These are phyloP conservation scores for Stratiolaelaps scimitus DNA, from an alignment of 1,140 invertebrate species.

Conservation along the genomic window DNA sequence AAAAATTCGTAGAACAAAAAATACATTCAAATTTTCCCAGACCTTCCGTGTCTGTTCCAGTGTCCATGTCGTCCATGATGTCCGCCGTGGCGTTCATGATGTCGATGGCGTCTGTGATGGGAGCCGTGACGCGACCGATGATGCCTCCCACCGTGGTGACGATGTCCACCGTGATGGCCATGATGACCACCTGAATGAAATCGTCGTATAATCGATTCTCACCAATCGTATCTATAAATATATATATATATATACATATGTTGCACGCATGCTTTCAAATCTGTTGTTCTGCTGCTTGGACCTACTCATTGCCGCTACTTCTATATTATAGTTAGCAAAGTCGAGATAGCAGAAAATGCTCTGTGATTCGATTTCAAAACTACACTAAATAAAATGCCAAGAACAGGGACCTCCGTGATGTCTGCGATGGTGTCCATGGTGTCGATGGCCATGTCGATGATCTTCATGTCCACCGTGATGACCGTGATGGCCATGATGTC, in stretches of 20 bases:
- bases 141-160: not conserved
- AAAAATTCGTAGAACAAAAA: not conserved
- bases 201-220: too few relatives aligned
- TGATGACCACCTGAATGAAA: constrained; percentile 6
- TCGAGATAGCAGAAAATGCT: too few relatives aligned
- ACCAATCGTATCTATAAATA: too few relatives aligned
- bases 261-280: too few relatives aligned
- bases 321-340: too few relatives aligned
- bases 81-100: constrained; percentile 2
- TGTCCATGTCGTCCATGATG: constrained; percentile 7
- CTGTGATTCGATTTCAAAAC: too few relatives aligned
- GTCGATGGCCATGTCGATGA: not conserved
- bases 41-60: constrained; percentile 22
- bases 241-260: too few relatives aligned
- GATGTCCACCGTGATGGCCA: constrained; percentile 6
- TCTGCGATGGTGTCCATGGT: not conserved
- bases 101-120: constrained; percentile 14
- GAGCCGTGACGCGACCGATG: not conserved
- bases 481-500: not conserved
- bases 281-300: too few relatives aligned
- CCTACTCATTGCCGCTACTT: too few relatives aligned
- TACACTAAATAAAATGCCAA: too few relatives aligned
- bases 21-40: not conserved
- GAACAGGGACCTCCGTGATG: not conserved
- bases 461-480: constrained; percentile 5